Conservation (phyloP, 2,888 invertebrate species). For the Diploptera punctata region DNA sequence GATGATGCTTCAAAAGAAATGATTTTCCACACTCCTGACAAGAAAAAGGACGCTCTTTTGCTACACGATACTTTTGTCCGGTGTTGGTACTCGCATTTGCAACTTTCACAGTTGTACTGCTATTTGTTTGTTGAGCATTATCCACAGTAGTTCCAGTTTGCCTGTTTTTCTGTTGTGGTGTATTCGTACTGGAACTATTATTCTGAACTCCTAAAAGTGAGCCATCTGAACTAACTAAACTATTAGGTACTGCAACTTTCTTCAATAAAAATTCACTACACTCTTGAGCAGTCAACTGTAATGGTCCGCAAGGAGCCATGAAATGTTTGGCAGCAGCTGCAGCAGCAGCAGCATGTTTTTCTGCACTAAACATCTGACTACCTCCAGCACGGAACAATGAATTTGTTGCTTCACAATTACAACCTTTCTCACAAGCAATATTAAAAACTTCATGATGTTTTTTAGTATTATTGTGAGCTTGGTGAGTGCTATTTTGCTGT, state of each 20-base stretch:
- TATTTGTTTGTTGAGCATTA: background rate
- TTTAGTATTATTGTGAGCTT: constrained; percentile 36
- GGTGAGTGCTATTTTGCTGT: constrained; percentile 41
- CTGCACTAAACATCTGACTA: constrained; percentile 54
- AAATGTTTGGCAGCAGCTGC: constrained; percentile 64
- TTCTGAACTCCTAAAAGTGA: constrained; percentile 7
- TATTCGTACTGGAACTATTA: constrained; percentile 17
- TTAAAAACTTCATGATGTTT: constrained; percentile 46
- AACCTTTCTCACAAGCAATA: constrained; percentile 48
- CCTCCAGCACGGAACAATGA: constrained; percentile 52
- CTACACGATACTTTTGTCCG: constrained; percentile 35
- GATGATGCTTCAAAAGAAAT: constrained; percentile 50
- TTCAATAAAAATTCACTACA: constrained; percentile 81
- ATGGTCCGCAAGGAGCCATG: constrained; percentile 74
- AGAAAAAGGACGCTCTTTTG: constrained; percentile 49
- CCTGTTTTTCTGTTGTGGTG: constrained; percentile 30
- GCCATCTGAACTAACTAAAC: constrained; percentile 26
- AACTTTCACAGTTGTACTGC: background rate
- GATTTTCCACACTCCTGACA: constrained; percentile 51
- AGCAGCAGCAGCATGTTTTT: constrained; percentile 52
- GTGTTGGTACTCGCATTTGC: background rate
- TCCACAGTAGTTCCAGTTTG: constrained; percentile 3
- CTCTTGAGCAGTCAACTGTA: constrained; percentile 77
- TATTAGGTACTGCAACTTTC: constrained; percentile 64
- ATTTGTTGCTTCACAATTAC: constrained; percentile 55